Conservation (phyloP, 2,888 invertebrate species). For the Drosophila prolongata region DNA sequence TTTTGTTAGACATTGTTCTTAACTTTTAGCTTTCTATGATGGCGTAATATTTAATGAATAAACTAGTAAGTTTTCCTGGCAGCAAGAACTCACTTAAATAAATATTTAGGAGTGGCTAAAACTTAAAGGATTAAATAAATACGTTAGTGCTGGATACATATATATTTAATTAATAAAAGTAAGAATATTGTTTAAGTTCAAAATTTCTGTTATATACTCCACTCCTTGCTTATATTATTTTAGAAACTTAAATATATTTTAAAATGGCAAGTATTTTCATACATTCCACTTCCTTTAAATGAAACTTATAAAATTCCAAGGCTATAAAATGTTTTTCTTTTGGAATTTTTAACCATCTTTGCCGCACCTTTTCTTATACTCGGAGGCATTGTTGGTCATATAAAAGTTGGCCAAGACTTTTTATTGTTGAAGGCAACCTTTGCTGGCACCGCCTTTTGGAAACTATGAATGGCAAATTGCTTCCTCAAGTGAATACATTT, state of each 20-base stretch:
- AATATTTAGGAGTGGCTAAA: too few species aligned
- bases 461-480: conserved; percentile 53
- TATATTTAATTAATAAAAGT: too few species aligned
- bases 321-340: conserved; percentile 11
- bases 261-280: background rate
- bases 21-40: too few species aligned
- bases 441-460: conserved; percentile 17
- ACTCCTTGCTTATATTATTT: background rate
- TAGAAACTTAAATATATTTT: background rate
- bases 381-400: conserved; percentile 37
- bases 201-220: too few species aligned
- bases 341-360: conserved; percentile 8
- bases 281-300: background rate
- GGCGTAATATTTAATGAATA: too few species aligned
- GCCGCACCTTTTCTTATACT: conserved; percentile 7
- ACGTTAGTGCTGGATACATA: too few species aligned
- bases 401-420: conserved; percentile 47
- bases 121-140: too few species aligned
- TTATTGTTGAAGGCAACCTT: conserved; percentile 34
- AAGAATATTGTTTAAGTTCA: too few species aligned
- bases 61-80: too few species aligned
- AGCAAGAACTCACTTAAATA: too few species aligned
- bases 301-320: conserved; percentile 17
- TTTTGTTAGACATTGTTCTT: too few species aligned
- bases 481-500: conserved; percentile 72